phyloP scores from a whole-genome alignment of 2,113 vertebrate genomes.

The Oxygymnocypris stewartii region DNA sequence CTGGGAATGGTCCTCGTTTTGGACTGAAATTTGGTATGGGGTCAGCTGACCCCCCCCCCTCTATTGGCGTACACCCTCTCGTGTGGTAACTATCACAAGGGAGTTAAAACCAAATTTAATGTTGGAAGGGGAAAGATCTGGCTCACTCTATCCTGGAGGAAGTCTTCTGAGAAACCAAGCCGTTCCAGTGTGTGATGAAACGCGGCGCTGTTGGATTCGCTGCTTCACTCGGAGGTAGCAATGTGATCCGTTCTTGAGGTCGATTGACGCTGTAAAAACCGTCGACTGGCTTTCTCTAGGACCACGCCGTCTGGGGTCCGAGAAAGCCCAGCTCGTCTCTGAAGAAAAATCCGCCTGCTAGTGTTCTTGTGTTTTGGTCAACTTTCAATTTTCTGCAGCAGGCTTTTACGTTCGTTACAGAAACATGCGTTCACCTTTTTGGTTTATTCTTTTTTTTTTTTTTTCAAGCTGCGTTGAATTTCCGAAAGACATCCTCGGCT shows the following conservation, averaged over 20 bases:
- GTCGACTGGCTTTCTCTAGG: slow-evolving; percentile 82
- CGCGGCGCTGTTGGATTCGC: no score
- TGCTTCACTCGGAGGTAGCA: not conserved
- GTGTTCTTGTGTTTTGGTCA: slow-evolving; percentile 99
- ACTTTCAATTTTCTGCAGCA: slow-evolving; percentile 89
- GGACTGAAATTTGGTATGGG: slow-evolving; percentile 79
- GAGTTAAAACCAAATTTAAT: not conserved
- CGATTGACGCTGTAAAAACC: slow-evolving; percentile 61
- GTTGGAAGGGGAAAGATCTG: slow-evolving; percentile 59
- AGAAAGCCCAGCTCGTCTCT: slow-evolving; percentile 81
- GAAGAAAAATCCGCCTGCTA: slow-evolving; percentile 94
- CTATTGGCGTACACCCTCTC: slow-evolving; percentile 71
- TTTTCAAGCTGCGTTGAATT: slow-evolving; percentile 87
- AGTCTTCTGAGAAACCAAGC: slow-evolving; percentile 82
- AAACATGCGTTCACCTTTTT: slow-evolving; percentile 81
- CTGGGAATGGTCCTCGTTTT: slow-evolving; percentile 88
- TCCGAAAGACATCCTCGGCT: slow-evolving; percentile 77
- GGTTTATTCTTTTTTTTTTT: slow-evolving; percentile 69
- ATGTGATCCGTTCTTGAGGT: slow-evolving; percentile 32
- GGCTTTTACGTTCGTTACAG: slow-evolving; percentile 88
- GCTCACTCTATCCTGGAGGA: slow-evolving; percentile 99
- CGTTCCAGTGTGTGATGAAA: slow-evolving; percentile 77
- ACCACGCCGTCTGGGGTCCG: slow-evolving; percentile 80
- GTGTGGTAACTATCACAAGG: slow-evolving; percentile 18
- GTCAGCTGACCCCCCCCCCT: slow-evolving; percentile 72